These are phyloP conservation scores for Ephestia elutella DNA, from an alignment of 1,140 invertebrate species.

Conservation along the genomic window DNA sequence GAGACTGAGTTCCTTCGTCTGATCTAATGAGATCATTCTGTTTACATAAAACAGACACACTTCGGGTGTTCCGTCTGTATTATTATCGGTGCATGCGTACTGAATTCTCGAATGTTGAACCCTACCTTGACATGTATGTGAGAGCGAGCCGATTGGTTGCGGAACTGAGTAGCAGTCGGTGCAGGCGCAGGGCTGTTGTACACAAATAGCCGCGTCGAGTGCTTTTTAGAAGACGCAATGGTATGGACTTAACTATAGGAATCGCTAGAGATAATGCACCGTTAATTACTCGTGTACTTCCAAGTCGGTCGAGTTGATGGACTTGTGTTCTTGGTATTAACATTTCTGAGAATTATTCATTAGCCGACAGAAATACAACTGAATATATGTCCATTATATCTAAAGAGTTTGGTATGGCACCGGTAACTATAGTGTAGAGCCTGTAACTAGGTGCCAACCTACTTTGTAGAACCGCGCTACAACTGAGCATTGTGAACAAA, in stretches of 20 bases:
- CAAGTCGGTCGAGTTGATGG: background rate
- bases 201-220: slow-evolving; percentile 63
- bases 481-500: background rate
- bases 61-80: slow-evolving; percentile 50
- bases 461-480: slow-evolving; percentile 9
- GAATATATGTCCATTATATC: too few relatives aligned
- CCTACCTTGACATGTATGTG: slow-evolving; percentile 71
- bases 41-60: slow-evolving; percentile 49
- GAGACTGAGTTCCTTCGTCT: slow-evolving; percentile 32
- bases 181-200: slow-evolving; percentile 53
- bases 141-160: slow-evolving; percentile 47
- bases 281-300: slow-evolving; percentile 28
- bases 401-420: too few relatives aligned
- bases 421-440: background rate
- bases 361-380: slow-evolving; percentile 13
- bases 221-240: slow-evolving; percentile 51
- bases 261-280: slow-evolving; percentile 31
- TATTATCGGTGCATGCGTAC: slow-evolving; percentile 48
- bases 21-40: slow-evolving; percentile 49
- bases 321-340: background rate
- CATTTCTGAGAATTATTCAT: slow-evolving; percentile 14
- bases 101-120: slow-evolving; percentile 70
- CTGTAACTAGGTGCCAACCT: slow-evolving; percentile 32
- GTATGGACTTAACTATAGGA: slow-evolving; percentile 26
- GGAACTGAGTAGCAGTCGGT: slow-evolving; percentile 39